These are phyloP conservation scores for Pangasianodon gigas DNA, from an alignment of 2,113 vertebrate genomes.

Conservation along the genomic window DNA sequence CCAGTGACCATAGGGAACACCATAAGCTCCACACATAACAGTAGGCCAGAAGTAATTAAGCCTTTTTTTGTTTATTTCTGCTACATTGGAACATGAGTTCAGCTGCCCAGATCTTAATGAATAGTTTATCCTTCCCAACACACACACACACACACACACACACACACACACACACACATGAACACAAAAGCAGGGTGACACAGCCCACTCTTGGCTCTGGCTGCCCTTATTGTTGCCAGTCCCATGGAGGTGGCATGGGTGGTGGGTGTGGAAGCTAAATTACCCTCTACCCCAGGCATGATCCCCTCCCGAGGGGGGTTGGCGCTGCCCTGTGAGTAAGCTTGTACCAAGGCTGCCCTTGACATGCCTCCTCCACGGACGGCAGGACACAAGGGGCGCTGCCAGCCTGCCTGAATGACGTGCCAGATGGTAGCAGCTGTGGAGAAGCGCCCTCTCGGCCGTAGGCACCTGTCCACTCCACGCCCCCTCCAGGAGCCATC, in stretches of 20 bases:
- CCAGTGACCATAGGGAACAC: conserved; percentile 32
- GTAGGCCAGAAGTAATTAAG: conserved; percentile 43
- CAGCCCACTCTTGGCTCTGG: conserved; percentile 55
- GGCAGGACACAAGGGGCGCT: conserved; percentile 42
- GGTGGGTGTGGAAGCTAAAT: conserved; percentile 60
- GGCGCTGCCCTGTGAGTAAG: conserved; percentile 64
- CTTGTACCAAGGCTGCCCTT: conserved; percentile 65
- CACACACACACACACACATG: conserved; percentile 37
- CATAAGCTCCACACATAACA: conserved; percentile 25
- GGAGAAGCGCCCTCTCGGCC: conserved; percentile 52
- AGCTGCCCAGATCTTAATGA: conserved; percentile 52
- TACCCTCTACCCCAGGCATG: conserved; percentile 61
- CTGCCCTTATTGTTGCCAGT: conserved; percentile 60
- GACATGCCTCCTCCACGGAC: conserved; percentile 63
- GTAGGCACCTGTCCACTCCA: conserved; percentile 62
- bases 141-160: conserved; percentile 38
- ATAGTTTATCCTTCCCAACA: conserved; percentile 46
- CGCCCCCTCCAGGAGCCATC: conserved; percentile 61
- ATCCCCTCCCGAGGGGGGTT: conserved; percentile 59
- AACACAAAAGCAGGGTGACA: conserved; percentile 31
- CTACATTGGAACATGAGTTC: conserved; percentile 40
- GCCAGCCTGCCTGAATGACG: conserved; percentile 55
- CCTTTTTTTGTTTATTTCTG: conserved; percentile 43
- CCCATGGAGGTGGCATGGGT: conserved; percentile 56
- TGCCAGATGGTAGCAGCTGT: conserved; percentile 66